Evolutionary conservation across 2,888 invertebrate genomes (phyloP).

Genomic region (Luperina testacea): DNA sequence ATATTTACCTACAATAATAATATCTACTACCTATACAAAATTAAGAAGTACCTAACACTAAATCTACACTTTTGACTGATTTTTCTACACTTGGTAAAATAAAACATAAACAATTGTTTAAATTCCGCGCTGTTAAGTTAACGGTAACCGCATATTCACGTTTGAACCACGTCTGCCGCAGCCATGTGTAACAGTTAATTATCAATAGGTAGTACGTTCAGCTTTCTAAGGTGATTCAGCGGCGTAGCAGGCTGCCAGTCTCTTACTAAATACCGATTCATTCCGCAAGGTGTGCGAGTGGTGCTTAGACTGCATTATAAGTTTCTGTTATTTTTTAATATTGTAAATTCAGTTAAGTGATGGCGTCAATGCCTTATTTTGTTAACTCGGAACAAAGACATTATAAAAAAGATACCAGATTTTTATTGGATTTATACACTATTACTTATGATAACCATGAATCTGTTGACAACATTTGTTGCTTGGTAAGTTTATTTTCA

Average conservation of each 20-base stretch:
- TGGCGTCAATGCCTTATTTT: conserved; percentile 89
- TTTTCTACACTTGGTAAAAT: conserved; percentile 1
- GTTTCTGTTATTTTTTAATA: conserved; percentile 56
- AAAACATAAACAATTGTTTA: conserved; percentile 64
- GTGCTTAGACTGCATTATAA: conserved; percentile 62
- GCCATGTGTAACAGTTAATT: conserved; percentile 87
- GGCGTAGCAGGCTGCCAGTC: conserved; percentile 81
- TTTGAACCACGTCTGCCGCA: conserved; percentile 84
- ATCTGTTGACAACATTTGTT: conserved; percentile 93
- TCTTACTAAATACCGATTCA: conserved; percentile 71
- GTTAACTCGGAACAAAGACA: conserved; percentile 91
- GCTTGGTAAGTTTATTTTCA: conserved; percentile 89
- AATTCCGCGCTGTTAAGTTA: conserved; percentile 81
- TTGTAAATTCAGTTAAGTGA: conserved; percentile 72
- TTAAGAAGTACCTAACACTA: conserved; percentile 1
- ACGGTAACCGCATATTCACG: conserved; percentile 83
- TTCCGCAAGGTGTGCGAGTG: conserved; percentile 73
- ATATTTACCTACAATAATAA: neutral
- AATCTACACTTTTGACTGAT: neutral
- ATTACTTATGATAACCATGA: conserved; percentile 96
- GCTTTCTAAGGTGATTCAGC: conserved; percentile 89
- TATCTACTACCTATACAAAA: neutral
- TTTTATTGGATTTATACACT: conserved; percentile 95
- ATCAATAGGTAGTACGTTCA: conserved; percentile 79
- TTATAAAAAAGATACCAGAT: conserved; percentile 96